A percentile compares a stretch with the other conserved stretches of the same genome.
phyloP scores from a whole-genome alignment of 92 coral and sea anemone species.

The Desmophyllum pertusum region DNA sequence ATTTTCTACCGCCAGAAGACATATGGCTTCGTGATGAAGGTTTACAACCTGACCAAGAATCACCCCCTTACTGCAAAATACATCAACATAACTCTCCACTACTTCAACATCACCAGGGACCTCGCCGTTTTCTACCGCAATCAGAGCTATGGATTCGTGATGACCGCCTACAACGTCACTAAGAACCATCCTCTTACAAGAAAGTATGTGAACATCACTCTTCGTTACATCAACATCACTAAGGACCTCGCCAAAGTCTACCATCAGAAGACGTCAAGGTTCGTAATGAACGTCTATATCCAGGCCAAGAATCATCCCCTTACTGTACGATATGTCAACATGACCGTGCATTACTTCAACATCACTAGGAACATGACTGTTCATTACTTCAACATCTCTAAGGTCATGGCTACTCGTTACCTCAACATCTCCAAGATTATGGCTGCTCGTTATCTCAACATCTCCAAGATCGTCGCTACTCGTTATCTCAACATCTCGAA shows the following conservation, averaged over 20 bases:
- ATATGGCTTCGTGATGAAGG: slow-evolving; percentile 33
- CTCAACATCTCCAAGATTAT: no score
- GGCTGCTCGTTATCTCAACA: no score
- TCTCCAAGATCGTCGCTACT: no score
- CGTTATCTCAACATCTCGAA: no score
- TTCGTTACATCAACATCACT: slow-evolving; percentile 60
- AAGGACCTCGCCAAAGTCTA: slow-evolving; percentile 55
- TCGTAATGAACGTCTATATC: slow-evolving; percentile 39
- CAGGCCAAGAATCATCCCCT: slow-evolving; percentile 53
- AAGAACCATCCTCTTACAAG: slow-evolving; percentile 50
- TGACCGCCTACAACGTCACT: slow-evolving; percentile 59
- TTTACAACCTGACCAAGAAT: slow-evolving; percentile 59
- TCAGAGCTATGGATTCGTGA: slow-evolving; percentile 45
- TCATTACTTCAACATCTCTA: no score
- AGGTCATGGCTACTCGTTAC: no score
- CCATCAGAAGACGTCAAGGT: slow-evolving; percentile 27
- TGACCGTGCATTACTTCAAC: slow-evolving; percentile 51
- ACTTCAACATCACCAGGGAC: slow-evolving; percentile 66
- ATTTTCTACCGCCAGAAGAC: slow-evolving; percentile 39
- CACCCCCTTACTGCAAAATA: slow-evolving; percentile 34
- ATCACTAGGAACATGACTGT: no score
- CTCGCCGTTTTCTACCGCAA: slow-evolving; percentile 47
- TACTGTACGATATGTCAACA: slow-evolving; percentile 42
- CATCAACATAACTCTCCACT: slow-evolving; percentile 67
- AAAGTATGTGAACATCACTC: slow-evolving; percentile 62